Percentiles rank a stretch among this genome's conserved stretches.
Conservation (phyloP, 2,888 invertebrate genomes). For the Ichneumoninae sp. region DNA sequence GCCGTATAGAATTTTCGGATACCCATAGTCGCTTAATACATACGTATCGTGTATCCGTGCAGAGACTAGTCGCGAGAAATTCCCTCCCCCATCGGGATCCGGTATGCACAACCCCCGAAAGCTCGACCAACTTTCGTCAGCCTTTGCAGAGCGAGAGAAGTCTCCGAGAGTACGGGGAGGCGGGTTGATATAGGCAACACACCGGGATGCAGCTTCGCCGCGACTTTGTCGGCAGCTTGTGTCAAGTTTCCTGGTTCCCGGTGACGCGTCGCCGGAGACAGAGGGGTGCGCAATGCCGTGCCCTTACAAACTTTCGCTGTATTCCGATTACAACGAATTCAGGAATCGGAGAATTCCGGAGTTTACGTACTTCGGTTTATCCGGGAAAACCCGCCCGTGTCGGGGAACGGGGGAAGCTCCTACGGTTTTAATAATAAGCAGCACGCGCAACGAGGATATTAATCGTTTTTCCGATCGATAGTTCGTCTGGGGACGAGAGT, state of each 20-base stretch:
- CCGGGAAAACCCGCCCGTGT: background rate
- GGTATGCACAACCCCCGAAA: slow-evolving; percentile 6
- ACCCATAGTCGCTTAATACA: background rate
- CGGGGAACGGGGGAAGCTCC: no score
- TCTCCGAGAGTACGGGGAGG: background rate
- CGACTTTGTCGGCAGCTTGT: slow-evolving; percentile 62
- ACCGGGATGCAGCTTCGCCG: slow-evolving; percentile 42
- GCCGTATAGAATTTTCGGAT: background rate
- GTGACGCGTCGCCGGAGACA: slow-evolving; percentile 16
- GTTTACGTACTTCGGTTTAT: slow-evolving; percentile 1
- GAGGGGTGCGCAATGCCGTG: no score
- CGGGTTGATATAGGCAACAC: background rate
- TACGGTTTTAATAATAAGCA: no score
- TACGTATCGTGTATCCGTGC: background rate
- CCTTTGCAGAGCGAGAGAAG: background rate
- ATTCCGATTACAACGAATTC: slow-evolving; percentile 22
- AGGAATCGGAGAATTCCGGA: background rate
- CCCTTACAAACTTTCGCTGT: background rate
- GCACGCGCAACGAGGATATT: background rate
- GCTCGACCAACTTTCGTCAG: background rate
- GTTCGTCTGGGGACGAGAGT: slow-evolving; percentile 54
- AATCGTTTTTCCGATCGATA: slow-evolving; percentile 66
- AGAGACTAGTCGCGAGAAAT: no score
- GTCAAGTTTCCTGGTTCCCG: slow-evolving; percentile 58
- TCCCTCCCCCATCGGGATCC: background rate